phyloP scores from a whole-genome alignment of 2,113 vertebrate genomes.

The Cromileptes altivelis region DNA sequence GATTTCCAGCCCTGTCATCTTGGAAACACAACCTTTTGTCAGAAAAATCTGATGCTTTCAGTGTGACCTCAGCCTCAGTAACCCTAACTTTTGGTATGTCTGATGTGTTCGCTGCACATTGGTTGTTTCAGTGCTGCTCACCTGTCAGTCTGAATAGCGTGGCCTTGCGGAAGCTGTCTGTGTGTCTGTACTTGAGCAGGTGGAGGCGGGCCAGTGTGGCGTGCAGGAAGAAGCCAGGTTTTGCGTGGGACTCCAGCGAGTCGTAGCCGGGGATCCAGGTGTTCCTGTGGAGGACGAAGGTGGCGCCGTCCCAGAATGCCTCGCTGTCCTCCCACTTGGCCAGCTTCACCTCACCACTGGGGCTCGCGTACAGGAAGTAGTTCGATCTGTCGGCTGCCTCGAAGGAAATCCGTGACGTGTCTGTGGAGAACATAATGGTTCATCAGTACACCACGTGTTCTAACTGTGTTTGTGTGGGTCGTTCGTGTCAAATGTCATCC shows the following conservation, averaged over 20 bases:
- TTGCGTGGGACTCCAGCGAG: conserved; percentile 92
- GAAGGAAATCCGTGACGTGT: conserved; percentile 90
- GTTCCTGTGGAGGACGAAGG: conserved; percentile 91
- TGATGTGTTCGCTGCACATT: neutral
- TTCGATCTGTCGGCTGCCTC: conserved; percentile 93
- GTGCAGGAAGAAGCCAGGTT: conserved; percentile 90
- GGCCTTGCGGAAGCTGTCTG: conserved; percentile 88
- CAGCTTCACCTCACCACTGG: conserved; percentile 85
- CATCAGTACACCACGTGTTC: neutral
- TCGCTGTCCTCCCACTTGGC: conserved; percentile 88
- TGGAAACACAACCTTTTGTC: neutral
- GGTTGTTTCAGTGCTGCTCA: conserved; percentile 67
- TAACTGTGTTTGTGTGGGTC: too few species aligned
- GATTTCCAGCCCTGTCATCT: neutral
- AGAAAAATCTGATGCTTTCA: neutral
- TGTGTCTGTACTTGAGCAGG: conserved; percentile 89
- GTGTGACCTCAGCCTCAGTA: neutral
- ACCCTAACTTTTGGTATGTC: neutral
- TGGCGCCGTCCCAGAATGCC: conserved; percentile 89
- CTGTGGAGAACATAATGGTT: conserved; percentile 75
- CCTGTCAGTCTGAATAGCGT: conserved; percentile 92
- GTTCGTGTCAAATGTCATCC: too few species aligned
- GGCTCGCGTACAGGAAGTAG: conserved; percentile 88
- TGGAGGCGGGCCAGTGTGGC: conserved; percentile 79
- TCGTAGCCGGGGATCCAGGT: conserved; percentile 90